phyloP scores from a whole-genome alignment of 2,888 invertebrate species.

The Rhimphoctona megacephalus region DNA sequence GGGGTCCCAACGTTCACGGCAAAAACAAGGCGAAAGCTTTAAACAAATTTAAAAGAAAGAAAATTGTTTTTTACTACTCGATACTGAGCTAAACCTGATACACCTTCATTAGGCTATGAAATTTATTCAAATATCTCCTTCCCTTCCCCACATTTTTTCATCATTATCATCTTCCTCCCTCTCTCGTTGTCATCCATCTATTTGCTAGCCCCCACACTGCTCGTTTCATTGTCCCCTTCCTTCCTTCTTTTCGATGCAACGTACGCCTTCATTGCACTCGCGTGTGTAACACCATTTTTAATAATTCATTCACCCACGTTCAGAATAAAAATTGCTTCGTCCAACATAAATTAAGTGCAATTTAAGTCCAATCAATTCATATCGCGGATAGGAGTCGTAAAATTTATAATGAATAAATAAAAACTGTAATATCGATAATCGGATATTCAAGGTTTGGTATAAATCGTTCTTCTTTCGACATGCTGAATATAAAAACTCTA shows the following conservation, averaged over 20 bases:
- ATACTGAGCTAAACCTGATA: not conserved
- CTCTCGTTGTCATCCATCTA: not conserved
- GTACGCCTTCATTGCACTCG: constrained; percentile 11
- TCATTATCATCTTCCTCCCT: constrained; percentile 30
- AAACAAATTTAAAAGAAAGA: not conserved
- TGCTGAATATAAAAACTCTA: too few species aligned
- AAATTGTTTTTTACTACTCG: not conserved
- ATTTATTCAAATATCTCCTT: constrained; percentile 12
- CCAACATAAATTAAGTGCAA: not conserved
- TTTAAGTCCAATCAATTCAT: not conserved
- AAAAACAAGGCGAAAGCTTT: constrained; percentile 6
- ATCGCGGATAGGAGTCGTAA: not conserved
- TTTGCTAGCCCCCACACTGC: constrained; percentile 15
- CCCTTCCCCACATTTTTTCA: constrained; percentile 24
- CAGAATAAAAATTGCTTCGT: not conserved
- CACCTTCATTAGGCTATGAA: constrained; percentile 1
- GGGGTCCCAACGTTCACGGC: constrained; percentile 10
- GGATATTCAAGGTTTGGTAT: not conserved
- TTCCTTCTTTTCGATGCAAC: constrained; percentile 5
- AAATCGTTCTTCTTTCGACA: not conserved
- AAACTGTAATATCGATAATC: too few species aligned
- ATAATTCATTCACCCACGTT: constrained; percentile 16
- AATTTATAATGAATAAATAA: not conserved
- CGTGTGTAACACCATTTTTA: constrained; percentile 16
- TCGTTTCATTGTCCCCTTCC: constrained; percentile 34